Conservation (phyloP, 2,888 invertebrate species). For the Apodemia zela region DNA sequence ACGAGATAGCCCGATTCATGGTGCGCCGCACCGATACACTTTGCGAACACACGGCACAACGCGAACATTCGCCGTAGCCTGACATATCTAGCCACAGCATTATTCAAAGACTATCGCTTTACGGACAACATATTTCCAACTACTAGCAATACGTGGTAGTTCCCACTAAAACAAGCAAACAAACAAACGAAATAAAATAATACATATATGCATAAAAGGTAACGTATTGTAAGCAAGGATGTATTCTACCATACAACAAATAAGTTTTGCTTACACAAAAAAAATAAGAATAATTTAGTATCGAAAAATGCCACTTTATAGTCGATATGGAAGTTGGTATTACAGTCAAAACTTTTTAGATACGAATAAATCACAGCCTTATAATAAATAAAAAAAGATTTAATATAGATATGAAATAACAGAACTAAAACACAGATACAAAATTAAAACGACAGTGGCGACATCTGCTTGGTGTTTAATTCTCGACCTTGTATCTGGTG, state of each 20-base stretch:
- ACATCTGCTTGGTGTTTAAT: conserved; percentile 35
- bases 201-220: no score
- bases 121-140: no score
- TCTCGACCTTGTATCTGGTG: conserved; percentile 78
- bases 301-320: neutral
- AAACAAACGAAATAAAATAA: no score
- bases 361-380: conserved; percentile 28
- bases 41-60: no score
- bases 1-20: no score
- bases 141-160: no score
- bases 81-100: no score
- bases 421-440: neutral
- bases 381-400: neutral
- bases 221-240: no score
- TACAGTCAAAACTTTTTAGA: conserved; percentile 2
- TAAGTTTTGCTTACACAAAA: neutral
- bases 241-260: neutral
- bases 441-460: conserved; percentile 10
- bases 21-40: no score
- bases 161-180: no score
- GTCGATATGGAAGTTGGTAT: neutral
- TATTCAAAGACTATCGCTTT: no score
- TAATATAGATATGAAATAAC: neutral
- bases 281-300: neutral
- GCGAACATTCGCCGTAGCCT: no score